Percentiles rank a stretch among this genome's conserved stretches.
Conservation (phyloP, 2,797 vertebrate genomes). For the Nyctalus aviator region DNA sequence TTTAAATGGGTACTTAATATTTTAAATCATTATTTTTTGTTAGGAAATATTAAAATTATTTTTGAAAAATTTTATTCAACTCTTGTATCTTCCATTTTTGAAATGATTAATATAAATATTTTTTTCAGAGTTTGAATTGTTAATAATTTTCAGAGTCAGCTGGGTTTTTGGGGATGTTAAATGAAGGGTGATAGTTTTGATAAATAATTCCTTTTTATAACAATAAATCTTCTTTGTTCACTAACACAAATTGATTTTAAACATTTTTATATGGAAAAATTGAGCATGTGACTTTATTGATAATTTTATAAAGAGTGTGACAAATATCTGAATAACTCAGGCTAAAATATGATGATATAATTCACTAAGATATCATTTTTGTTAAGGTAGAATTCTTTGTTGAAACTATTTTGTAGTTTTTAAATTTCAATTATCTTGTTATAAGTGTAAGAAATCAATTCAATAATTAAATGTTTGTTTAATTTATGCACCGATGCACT, state of each 20-base stretch:
- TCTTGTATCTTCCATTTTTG: not conserved
- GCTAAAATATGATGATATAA: not conserved
- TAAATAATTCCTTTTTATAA: slow-evolving; percentile 15
- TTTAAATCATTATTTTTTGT: not conserved
- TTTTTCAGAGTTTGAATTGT: not conserved
- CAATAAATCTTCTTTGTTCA: not conserved
- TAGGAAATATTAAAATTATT: not conserved
- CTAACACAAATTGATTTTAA: not conserved
- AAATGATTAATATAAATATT: not conserved
- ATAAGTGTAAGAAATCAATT: not conserved
- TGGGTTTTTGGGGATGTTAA: not conserved
- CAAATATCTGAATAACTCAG: slow-evolving; percentile 41
- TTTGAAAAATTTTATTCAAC: not conserved
- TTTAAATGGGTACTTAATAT: not conserved
- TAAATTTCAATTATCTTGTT: not conserved
- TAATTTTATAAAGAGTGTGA: slow-evolving; percentile 10
- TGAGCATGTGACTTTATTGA: not conserved
- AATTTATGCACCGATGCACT: not conserved
- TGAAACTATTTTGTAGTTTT: slow-evolving; percentile 6
- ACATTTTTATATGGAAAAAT: not conserved
- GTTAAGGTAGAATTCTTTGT: not conserved
- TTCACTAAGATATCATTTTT: not conserved
- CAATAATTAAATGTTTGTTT: not conserved
- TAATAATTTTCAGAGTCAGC: not conserved
- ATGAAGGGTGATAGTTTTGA: slow-evolving; percentile 15